Evolutionary conservation across 2,888 invertebrate genomes (phyloP).

Genomic region (Xanthorhoe designata): DNA sequence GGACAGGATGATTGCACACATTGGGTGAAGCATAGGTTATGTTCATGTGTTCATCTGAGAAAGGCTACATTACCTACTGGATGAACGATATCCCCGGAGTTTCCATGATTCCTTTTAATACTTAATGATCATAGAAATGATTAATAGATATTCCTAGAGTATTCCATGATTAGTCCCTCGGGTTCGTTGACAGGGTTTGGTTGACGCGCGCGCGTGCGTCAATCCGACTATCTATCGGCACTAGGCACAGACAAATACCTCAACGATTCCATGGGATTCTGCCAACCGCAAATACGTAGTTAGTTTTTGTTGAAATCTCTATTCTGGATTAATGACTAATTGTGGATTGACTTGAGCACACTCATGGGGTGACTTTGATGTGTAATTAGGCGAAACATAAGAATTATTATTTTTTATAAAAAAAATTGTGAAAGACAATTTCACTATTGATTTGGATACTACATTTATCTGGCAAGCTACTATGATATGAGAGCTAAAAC

Average conservation of each 20-base stretch:
- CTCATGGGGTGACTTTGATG: slow-evolving; percentile 30
- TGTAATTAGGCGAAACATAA: not conserved
- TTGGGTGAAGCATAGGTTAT: too few species aligned
- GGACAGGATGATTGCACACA: too few species aligned
- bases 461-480: too few species aligned
- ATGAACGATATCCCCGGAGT: too few species aligned
- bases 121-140: not conserved
- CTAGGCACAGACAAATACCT: slow-evolving; percentile 52
- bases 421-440: not conserved
- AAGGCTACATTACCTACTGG: too few species aligned
- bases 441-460: not conserved
- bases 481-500: too few species aligned
- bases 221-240: slow-evolving; percentile 53
- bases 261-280: slow-evolving; percentile 52
- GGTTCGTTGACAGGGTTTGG: slow-evolving; percentile 65
- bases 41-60: too few species aligned
- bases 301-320: slow-evolving; percentile 38
- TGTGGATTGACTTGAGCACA: slow-evolving; percentile 34
- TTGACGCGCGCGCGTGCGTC: slow-evolving; percentile 67
- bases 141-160: not conserved
- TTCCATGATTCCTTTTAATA: too few species aligned
- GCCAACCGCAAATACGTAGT: slow-evolving; percentile 57
- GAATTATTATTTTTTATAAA: not conserved
- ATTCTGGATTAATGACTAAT: slow-evolving; percentile 44
- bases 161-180: not conserved